phyloP scores from a whole-genome alignment of 2,797 vertebrate species.

The Hydrophis major region DNA sequence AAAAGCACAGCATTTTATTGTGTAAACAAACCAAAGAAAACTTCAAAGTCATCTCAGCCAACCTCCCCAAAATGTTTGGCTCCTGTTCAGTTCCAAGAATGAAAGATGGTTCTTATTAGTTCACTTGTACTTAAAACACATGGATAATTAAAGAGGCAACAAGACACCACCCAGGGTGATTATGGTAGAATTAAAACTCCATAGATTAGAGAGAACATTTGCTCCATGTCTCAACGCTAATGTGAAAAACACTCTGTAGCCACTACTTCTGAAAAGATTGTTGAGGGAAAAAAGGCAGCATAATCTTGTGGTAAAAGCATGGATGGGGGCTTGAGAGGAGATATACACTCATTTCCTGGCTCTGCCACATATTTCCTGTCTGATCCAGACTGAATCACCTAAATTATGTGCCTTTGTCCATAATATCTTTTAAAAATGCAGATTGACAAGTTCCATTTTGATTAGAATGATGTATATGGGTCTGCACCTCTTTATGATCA shows the following conservation, averaged over 20 bases:
- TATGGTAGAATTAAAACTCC: conserved; percentile 24
- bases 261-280: conserved; percentile 11
- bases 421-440: background rate
- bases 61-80: conserved; percentile 27
- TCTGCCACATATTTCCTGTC: conserved; percentile 4
- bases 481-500: background rate
- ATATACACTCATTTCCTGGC: conserved; percentile 1
- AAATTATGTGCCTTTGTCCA: background rate
- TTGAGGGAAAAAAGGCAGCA: conserved; percentile 8
- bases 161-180: conserved; percentile 31
- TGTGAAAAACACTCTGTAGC: background rate
- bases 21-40: conserved; percentile 35
- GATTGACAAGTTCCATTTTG: background rate
- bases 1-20: conserved; percentile 33
- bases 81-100: conserved; percentile 13
- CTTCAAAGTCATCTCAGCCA: conserved; percentile 35
- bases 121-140: conserved; percentile 30
- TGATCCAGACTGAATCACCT: conserved; percentile 16
- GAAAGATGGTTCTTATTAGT: conserved; percentile 3
- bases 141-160: conserved; percentile 23
- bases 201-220: conserved; percentile 22
- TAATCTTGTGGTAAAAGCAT: conserved; percentile 1
- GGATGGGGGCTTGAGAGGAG: background rate
- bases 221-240: conserved; percentile 5
- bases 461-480: background rate